Evolutionary conservation across 1,140 invertebrate genomes (phyloP).

Genomic region (Steinernema khuongi): DNA sequence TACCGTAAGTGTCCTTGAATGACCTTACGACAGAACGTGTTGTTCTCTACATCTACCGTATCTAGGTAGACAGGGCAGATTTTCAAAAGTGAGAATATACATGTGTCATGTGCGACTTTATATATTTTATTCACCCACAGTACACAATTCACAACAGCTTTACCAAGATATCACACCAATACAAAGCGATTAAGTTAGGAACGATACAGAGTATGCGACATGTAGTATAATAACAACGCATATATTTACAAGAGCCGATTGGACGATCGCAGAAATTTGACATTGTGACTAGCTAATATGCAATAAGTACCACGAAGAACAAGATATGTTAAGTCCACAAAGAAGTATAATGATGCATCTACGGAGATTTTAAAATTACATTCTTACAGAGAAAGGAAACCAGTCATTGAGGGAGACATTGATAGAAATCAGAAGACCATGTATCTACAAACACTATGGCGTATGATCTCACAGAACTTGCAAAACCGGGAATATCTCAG

Average conservation of each 20-base stretch:
- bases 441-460: constrained; percentile 11
- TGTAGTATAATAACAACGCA: too few species aligned
- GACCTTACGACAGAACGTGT: too few species aligned
- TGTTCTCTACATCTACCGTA: too few species aligned
- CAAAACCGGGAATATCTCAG: neutral
- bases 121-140: neutral
- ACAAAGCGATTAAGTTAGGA: neutral
- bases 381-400: neutral
- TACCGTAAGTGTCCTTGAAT: too few species aligned
- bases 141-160: constrained; percentile 4
- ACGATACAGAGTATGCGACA: neutral
- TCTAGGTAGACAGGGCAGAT: too few species aligned
- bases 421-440: neutral
- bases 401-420: neutral
- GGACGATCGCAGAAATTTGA: neutral
- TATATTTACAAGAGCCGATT: neutral
- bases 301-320: neutral
- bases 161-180: neutral
- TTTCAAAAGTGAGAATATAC: too few species aligned
- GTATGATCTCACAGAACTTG: neutral
- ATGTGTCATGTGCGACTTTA: neutral
- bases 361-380: too few species aligned
- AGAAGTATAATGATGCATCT: too few species aligned
- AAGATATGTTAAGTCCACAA: neutral
- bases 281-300: constrained; percentile 6